Percentiles rank a stretch among this genome's conserved stretches.
These are phyloP conservation scores for Drosophila neoperkinsi DNA, from an alignment of 2,888 invertebrate genomes.

Conservation along the genomic window DNA sequence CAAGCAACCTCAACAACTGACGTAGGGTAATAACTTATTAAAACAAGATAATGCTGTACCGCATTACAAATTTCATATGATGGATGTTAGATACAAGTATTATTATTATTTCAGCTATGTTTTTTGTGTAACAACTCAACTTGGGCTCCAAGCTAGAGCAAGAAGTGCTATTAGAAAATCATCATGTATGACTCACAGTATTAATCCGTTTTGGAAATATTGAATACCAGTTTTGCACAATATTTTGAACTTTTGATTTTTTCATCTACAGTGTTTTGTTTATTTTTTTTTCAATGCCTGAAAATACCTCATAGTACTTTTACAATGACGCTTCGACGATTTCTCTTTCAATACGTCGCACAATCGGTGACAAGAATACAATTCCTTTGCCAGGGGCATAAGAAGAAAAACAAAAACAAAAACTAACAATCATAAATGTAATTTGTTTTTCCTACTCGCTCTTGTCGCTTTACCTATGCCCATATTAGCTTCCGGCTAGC, in stretches of 20 bases:
- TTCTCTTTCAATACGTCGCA: not conserved
- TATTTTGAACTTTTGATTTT: not conserved
- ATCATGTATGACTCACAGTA: not conserved
- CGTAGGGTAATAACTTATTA: not conserved
- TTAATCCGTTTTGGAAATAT: not conserved
- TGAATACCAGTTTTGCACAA: not conserved
- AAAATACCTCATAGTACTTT: not conserved
- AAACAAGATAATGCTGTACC: not conserved
- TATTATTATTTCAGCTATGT: not conserved
- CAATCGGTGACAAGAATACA: not conserved
- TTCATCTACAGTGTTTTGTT: not conserved
- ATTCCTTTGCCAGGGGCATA: not conserved
- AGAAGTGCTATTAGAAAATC: not conserved
- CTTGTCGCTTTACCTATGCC: conserved; percentile 47
- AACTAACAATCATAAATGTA: conserved; percentile 67
- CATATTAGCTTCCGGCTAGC: conserved; percentile 60
- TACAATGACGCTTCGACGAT: not conserved
- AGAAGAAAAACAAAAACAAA: conserved; percentile 2
- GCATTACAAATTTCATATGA: not conserved
- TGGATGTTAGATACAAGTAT: not conserved
- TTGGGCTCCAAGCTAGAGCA: not conserved
- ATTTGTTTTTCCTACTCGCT: conserved; percentile 36
- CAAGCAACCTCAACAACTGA: not conserved
- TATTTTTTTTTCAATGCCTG: not conserved
- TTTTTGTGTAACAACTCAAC: not conserved